Evolutionary conservation across 2,797 vertebrate species (phyloP), one percentile per base, ranked within the genome.

Genomic region (Salmo trutta): DNA sequence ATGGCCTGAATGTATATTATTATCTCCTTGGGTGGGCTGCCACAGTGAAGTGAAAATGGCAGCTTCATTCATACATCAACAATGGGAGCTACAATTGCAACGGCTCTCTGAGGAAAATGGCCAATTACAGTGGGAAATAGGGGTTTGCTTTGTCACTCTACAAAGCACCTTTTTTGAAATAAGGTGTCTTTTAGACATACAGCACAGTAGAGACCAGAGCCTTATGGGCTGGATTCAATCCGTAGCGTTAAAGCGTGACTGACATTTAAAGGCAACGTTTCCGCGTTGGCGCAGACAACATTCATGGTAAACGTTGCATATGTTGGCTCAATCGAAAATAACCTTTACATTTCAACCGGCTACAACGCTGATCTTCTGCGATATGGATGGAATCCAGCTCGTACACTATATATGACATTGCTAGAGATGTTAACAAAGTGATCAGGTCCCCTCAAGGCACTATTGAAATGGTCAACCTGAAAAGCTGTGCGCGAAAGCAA

Each of bases 41-140:
- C 65, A 65, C 21, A 59, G 29, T 67, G 16, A 36, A 66, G 67
- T 64, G 62, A 68, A 33, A 51, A 15, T 7, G 52, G 6, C 15
- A 62, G 29, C 51, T 72, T 67, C 66, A 52, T 53, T 74, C 76
- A 79, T 0, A 74, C 62, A 64, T n/a, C 31, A 51, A 75, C 29
- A 21, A 82, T 53, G 67, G 65, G 52, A 15, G 70, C 70, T 72
- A 14, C 51, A 76, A n/a, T 53, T 24, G 52, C 16, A 3, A 1
- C 0, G 56, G 64, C 4, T 56, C 16, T 12, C 54, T 65, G 53
- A 51, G 27, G 52, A n/a, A 65, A 70, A 14, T 73, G 66, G 66
- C 24, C 27, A 3, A 12, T 66, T 15, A 31, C 29, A 36, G 5
- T 17, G 4, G 29, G 17, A 36, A 67, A 67, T 17, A 4, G 16